Evolutionary conservation across 2,888 invertebrate genomes (phyloP), one percentile per base, ranked within the genome.

Genomic region (Sialis lutaria): DNA sequence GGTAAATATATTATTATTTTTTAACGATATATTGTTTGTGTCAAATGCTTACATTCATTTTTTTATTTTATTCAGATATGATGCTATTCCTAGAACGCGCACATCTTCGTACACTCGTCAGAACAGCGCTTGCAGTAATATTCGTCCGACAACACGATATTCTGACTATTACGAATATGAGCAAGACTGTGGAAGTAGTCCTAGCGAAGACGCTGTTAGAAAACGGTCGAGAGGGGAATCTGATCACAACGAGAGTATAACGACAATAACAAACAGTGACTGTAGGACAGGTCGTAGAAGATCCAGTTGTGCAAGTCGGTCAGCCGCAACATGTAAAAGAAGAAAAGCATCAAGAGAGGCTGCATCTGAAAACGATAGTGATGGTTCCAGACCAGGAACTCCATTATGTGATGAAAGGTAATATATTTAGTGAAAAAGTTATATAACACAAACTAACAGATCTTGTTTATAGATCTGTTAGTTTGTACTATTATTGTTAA

Each of bases 331-430:
- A 12, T 73, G 73, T 51, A 75, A 75, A 54, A 60, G 75, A 46
- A 63, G 75, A 39, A 69, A 73, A 53, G 72, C 73, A 10, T 68
- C 57, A 10, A 72, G 71, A 55, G 71, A 70, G 53, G 67, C 68
- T 53, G 71, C 73, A 48, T 74, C 74, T 48, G 73, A 72, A 34
- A 76, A 76, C 54, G 74, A 75, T 57, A 70, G 74, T 47, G 74
- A 75, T 42, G 82, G 83, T 51, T 86, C 86, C 8, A 72, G 89
- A 48, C 87, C 88, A 3, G 90, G 89, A 43, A 90, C 90, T 9
- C 88, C 88, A 2, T 67, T 88, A 47, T 82, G 84, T 56, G 87
- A 88, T 63, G 88, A 88, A 60, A 67, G 80, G 22, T 22, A 22
- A 22, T 22, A 22, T 22, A 22, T 22, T 22, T 22, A n/a, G n/a